Evolutionary conservation across 2,888 invertebrate species (phyloP), one percentile per base, ranked within the genome.

Genomic region (Cryptocephalus moraei): DNA sequence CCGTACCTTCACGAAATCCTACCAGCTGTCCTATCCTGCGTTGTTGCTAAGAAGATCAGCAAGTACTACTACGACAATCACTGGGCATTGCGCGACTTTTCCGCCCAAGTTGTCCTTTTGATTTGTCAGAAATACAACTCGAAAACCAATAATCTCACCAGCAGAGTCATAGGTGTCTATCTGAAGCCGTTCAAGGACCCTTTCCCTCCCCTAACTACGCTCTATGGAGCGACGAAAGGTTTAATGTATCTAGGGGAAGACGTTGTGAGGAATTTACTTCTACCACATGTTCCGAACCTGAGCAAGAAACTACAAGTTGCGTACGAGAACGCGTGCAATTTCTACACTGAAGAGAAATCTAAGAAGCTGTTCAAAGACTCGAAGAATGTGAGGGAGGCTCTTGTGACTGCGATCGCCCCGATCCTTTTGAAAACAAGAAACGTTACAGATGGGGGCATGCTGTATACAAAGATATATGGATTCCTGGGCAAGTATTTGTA

Each of bases 51-150:
- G 43, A 58, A 56, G 54, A 61, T 63, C 31, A 60, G 61, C 48
- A 64, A 61, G 52, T 61, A 63, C 50, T 57, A 58, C 39, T 55
- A 61, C 32, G 64, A 65, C 45, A 65, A 65, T 43, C 65, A 65
- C 38, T 65, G 65, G 65, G 62, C 61, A 9, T 53, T 65, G 33
- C 47, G 65, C 44, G 63, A 64, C 49, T 64, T 64, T 55, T 59
- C 64, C 31, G 57, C 61, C 10, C 60, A 59, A 49, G 53, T 63
- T 13, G 55, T 59, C 1, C 57, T 56, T 8, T 49, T 56, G 8
- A 58, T 63, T 41, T 62, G 62, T 44, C 52, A 59, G 33, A 55
- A 46, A 34, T 59, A 61, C 44, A 56, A 54, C 9, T 60, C 57
- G 39, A 48, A 53, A 43, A 43, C 56, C 11, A 65, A 63, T 42